Evolutionary conservation across 2,888 invertebrate genomes (phyloP), one percentile per base, ranked within the genome.

Genomic region (Poecilus cupreus): DNA sequence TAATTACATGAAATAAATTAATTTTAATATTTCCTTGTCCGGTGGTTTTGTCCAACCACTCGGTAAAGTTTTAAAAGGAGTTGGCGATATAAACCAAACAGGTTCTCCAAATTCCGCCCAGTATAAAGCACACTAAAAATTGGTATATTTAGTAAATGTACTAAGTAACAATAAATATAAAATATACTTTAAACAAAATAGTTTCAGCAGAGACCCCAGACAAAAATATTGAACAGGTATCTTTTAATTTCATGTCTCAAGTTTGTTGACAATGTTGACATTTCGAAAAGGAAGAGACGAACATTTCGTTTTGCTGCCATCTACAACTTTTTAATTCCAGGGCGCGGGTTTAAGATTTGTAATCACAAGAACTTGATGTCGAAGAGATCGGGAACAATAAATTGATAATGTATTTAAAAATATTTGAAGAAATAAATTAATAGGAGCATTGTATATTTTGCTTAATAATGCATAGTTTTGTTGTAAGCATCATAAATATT

Each of bases 1-100:
- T 49, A 60, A 37, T 86, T 85, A 89, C 89, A 89, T 83, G 83
- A 89, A 88, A 13, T 88, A 87, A 75, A 89, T 88, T 22, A 87
- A 84, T 77, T 86, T 85, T 24, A 89, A 83, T 57, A 87, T 84
- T 76, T 87, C 87, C 70, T 87, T 87, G 43, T 85, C 85, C 0
- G 88, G 87, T 2, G 85, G 82, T 51, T 84, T 83, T 20, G 87
- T 83, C 51, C 74, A 68, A 68, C 86, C 85, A 72, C 85, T 83
- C 43, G 89, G 89, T 20, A 88, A 83, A 51, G 85, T 84, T 18
- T 86, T 85, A 64, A 89, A 84, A 8, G 85, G 84, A 76, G 85
- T 82, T n/a, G 87, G 84, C 3, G 88, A 87, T 51, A 89, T 87
- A 82, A 88, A 87, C 87, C 88, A 87, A 10, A 88, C 87, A 22